Conservation (phyloP, 64 coral and sea anemone genomes). For the Dendronephthya gigantea region DNA sequence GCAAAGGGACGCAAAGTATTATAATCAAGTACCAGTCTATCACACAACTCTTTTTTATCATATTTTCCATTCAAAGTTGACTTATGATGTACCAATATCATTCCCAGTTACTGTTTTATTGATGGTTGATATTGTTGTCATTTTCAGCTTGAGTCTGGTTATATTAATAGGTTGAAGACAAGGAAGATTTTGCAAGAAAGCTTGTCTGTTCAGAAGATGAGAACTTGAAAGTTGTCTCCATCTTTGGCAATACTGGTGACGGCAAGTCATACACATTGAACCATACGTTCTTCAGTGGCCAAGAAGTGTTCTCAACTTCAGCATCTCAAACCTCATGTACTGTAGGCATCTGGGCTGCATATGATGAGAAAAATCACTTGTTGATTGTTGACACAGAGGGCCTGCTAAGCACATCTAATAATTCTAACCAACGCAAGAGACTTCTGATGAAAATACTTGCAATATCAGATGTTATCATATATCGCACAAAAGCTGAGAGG, state of each 20-base stretch:
- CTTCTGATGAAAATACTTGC: slow-evolving; percentile 85
- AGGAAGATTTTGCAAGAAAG: slow-evolving; percentile 52
- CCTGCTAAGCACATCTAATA: slow-evolving; percentile 77
- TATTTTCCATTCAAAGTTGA: no score
- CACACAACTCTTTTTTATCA: no score
- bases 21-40: no score
- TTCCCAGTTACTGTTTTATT: no score
- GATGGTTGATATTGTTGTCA: neutral
- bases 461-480: slow-evolving; percentile 74
- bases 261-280: slow-evolving; percentile 96
- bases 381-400: slow-evolving; percentile 91
- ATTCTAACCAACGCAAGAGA: slow-evolving; percentile 66
- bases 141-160: neutral
- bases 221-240: slow-evolving; percentile 74
- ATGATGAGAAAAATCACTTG: slow-evolving; percentile 48
- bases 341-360: slow-evolving; percentile 95
- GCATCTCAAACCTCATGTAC: slow-evolving; percentile 84
- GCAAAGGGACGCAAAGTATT: no score
- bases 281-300: slow-evolving; percentile 72
- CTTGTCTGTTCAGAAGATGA: slow-evolving; percentile 44
- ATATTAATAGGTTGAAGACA: slow-evolving; percentile 40
- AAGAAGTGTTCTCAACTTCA: slow-evolving; percentile 89
- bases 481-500: slow-evolving; percentile 10
- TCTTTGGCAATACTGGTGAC: slow-evolving; percentile 99
- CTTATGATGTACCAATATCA: no score